These are phyloP conservation scores for Caradrina kadenii DNA, from an alignment of 2,888 invertebrate species.

Conservation along the genomic window DNA sequence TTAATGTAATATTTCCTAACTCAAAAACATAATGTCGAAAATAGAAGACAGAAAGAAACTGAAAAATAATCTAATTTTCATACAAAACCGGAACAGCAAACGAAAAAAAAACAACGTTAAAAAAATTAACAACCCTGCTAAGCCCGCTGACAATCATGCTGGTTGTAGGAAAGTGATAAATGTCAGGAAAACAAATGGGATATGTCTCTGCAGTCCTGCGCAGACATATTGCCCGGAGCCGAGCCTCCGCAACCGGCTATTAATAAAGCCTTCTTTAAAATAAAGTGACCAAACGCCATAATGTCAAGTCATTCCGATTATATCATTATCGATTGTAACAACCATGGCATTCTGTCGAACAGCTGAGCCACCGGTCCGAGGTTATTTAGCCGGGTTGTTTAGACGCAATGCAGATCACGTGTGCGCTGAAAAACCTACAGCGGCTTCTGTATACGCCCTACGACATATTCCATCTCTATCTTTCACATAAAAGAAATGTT, in stretches of 20 bases:
- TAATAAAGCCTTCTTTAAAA: constrained; percentile 43
- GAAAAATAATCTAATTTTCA: background rate
- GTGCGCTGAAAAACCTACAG: constrained; percentile 84
- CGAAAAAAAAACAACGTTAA: constrained; percentile 2
- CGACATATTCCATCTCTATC: constrained; percentile 68
- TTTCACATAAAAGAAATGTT: constrained; percentile 58
- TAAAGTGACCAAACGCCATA: constrained; percentile 45
- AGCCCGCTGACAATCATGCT: constrained; percentile 44
- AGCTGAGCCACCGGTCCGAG: constrained; percentile 84
- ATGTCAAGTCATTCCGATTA: constrained; percentile 76
- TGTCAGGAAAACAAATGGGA: constrained; percentile 49
- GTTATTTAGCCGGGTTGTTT: constrained; percentile 88
- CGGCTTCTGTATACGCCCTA: constrained; percentile 84
- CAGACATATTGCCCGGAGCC: constrained; percentile 30
- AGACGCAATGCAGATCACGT: constrained; percentile 91
- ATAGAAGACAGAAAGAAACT: background rate
- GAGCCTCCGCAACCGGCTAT: constrained; percentile 33
- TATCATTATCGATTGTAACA: constrained; percentile 84
- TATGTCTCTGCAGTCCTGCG: constrained; percentile 38
- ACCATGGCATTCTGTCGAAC: constrained; percentile 80
- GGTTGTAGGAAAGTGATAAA: constrained; percentile 53
- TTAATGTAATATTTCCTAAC: background rate
- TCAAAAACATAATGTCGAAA: background rate
- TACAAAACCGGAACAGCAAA: constrained; percentile 2
- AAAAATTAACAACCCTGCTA: constrained; percentile 22